Base-by-base conservation (phyloP, 2,797 vertebrate genomes). In the Gorsachius magnificus region DNA sequence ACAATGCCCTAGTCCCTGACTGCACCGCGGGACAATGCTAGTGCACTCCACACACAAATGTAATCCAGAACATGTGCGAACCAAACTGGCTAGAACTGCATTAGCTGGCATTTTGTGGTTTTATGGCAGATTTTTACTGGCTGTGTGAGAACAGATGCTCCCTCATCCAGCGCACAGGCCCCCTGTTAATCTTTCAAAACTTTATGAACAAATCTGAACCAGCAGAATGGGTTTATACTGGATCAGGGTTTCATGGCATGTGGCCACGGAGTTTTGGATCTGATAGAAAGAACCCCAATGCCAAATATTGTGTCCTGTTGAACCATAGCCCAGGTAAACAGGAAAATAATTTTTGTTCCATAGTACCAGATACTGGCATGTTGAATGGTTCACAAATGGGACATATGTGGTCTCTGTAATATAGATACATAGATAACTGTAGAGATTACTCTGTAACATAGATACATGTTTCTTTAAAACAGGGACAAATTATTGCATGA, bases 201-300 rank as follows among this genome's bases (percentile, higher is more conserved):
- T 9, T 41, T 93, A 84, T 64, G 13, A 63, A 41, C 54, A 93
- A 92, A 93, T 90, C 83, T 89, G 80, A 96, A 80, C 35, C 63
- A 87, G 70, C 19, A 92, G 60, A 94, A 63, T 48, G 68, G 66
- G 16, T 89, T 96, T 96, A 72, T 58, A 33, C 41, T 66, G 56
- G 69, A 80, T 77, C 70, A 82, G 48, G 66, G 38, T 28, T 90
- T 82, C 24, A 35, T 84, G 77, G 75, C 81, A 38, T 9, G 17
- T 36, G 38, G 56, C 43, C 78, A 63, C 1, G 3, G 33, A 43
- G 63, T 87, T 96, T 70, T 76, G 41, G 51, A 85, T 77, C n/a
- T 46, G 51, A 87, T 8, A 68, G 48, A 65, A 83, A 78, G 20
- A 75, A 11, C 10, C 26, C 13, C 43, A 79, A 78, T 90, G 66